Evolutionary conservation across 2,888 invertebrate genomes (phyloP), one percentile per base, ranked within the genome.

Genomic region (Hartigia nigra): DNA sequence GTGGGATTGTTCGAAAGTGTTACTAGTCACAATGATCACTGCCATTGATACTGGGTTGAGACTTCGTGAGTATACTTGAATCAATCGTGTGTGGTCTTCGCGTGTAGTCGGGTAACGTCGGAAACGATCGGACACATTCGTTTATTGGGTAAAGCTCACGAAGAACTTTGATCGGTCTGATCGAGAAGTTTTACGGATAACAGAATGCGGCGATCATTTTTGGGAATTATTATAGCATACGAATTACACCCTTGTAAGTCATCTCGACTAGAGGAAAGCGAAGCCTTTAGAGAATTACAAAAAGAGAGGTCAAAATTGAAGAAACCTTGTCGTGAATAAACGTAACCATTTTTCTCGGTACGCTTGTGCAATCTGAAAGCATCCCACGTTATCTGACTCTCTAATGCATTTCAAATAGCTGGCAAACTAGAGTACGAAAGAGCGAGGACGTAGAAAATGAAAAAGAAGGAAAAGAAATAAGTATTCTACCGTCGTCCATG

Each of bases 361-460:
- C 23, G 55, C 23, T 23, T 0, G 55, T 55, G 55, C 55, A 55
- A 55, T 55, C 9, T 55, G 23, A 55, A 55, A 55, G 55, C 55
- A 23, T 23, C 55, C 1, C 55, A 55, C 55, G 55, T 55, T 55
- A 72, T 72, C 72, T 34, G 72, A 12, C 12, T 72, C 31, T 72
- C 72, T 34, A 72, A 72, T 72, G 72, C 72, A 72, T 72, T 72
- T 72, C 72, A 72, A 72, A 72, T 72, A 72, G 72, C n/a, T 72
- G 32, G 72, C 72, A 72, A 34, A 72, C 72, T 31, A 14, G 31
- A 23, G 9, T 55, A 23, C 39, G 39, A 39, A 55, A 9, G 55
- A 23, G 55, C 14, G 34, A 4, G 23, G 55, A 23, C 1, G 55
- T 55, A 23, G 23, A 55, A 55, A 55, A 55, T 2, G 55, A 9